Conservation (phyloP, 2,888 invertebrate genomes). For the Criorhina ranunculi region DNA sequence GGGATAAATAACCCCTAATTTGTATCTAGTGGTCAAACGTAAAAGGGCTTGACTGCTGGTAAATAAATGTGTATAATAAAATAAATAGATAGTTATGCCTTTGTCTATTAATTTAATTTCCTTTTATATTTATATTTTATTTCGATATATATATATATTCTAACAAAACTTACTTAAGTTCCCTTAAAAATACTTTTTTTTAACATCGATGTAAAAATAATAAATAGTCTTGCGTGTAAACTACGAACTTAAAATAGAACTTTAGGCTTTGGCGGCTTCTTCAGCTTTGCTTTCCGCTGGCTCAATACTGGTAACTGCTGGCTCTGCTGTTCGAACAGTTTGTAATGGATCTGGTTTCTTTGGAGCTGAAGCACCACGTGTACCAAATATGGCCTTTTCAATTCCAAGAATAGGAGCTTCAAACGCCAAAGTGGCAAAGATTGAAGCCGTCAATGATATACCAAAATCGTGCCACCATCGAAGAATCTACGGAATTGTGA, state of each 20-base stretch:
- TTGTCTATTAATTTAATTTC: neutral
- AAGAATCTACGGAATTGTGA: slow-evolving; percentile 80
- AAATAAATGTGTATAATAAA: too few species aligned
- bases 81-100: too few species aligned
- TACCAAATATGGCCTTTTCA: slow-evolving; percentile 83
- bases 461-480: slow-evolving; percentile 85
- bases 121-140: too few species aligned
- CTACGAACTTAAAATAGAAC: slow-evolving; percentile 29
- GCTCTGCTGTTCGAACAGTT: slow-evolving; percentile 24
- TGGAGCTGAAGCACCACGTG: slow-evolving; percentile 76
- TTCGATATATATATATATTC: neutral
- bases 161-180: slow-evolving; percentile 9
- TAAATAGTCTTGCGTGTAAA: slow-evolving; percentile 49
- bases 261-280: slow-evolving; percentile 35
- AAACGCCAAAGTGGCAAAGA: slow-evolving; percentile 84
- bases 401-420: slow-evolving; percentile 85
- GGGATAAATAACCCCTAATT: too few species aligned
- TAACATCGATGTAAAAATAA: slow-evolving; percentile 44
- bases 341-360: slow-evolving; percentile 67
- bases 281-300: slow-evolving; percentile 34
- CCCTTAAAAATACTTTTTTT: neutral
- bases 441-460: slow-evolving; percentile 82
- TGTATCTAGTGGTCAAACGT: too few species aligned
- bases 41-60: too few species aligned
- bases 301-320: slow-evolving; percentile 19